Percentiles rank a stretch among this genome's conserved stretches.
phyloP scores from a whole-genome alignment of 2,797 vertebrate genomes.

The Enteromius unitaeniatus region DNA sequence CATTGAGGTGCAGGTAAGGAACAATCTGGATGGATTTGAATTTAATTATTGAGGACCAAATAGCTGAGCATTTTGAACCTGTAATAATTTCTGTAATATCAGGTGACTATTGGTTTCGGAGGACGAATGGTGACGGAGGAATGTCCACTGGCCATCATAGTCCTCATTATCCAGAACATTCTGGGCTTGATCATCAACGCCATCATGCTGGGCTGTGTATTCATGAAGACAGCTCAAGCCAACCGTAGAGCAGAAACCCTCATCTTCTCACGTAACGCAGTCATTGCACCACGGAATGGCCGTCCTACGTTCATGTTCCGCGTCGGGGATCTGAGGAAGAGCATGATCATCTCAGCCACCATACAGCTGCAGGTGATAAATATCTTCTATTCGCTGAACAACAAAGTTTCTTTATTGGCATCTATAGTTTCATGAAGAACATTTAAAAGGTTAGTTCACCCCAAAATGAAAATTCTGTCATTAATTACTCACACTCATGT shows the following conservation, averaged over 20 bases:
- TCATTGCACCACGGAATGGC: conserved; percentile 89
- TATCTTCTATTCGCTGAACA: not conserved
- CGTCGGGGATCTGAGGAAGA: conserved; percentile 94
- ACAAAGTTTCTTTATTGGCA: not conserved
- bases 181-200: conserved; percentile 96
- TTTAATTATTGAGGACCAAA: not conserved
- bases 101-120: conserved; percentile 97
- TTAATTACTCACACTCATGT: too few relatives aligned
- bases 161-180: conserved; percentile 96
- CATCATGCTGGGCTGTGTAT: conserved; percentile 96
- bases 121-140: conserved; percentile 98
- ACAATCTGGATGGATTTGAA: not conserved
- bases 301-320: conserved; percentile 95
- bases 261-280: conserved; percentile 94
- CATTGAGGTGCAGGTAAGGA: conserved; percentile 90
- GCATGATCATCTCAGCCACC: conserved; percentile 97
- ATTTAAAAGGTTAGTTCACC: too few relatives aligned
- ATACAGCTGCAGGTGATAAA: conserved; percentile 88
- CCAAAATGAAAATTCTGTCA: too few relatives aligned
- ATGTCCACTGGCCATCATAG: conserved; percentile 90
- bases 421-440: not conserved
- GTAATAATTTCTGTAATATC: not conserved
- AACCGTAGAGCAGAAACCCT: conserved; percentile 94
- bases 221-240: conserved; percentile 98
- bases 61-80: not conserved